Base-by-base conservation (phyloP, 92 coral and sea anemone genomes). In the Umimayanthus kanabou region DNA sequence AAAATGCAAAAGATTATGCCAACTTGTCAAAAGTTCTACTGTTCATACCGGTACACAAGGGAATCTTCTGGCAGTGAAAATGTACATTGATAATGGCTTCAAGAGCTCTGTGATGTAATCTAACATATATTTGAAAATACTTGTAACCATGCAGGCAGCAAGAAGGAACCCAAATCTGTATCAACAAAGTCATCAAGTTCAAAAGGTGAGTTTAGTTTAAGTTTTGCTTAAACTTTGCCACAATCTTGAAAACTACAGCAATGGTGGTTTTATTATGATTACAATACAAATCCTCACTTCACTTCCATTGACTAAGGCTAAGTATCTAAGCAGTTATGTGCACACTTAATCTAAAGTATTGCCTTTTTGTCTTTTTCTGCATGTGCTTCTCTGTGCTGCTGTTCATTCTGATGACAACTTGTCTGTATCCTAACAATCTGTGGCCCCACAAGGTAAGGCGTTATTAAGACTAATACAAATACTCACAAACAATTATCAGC, bases 371-470 rank as follows among this genome's bases (percentile, higher is more conserved):
- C 39, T 47, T 69, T 83, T 28, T 55, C 65, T 18, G 29, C 87
- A 83, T 83, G 87, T 45, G 55, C 53, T 45, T 16, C 66, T 45
- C 69, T 83, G 65, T 83, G 61, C 61, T 69, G 58, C 28, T 70
- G 66, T 28, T 58, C 16, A 43, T 72, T 47, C 64, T 49, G n/a
- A 28, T 83, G 33, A 26, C 23, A 20, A 67, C 49, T 30, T 80
- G 72, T 18, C 39, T 28, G 79, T 83, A 53, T 43, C 61, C 40
- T 83, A 71, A 16, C 79, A 83, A 70, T 28, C 87, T 83, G 77
- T 80, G 87, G 87, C 87, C 87, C 87, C 77, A 83, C 87, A 83
- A 83, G 87, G 87, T 83, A 83, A 83, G 87, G 87, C 65, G 87
- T 83, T 83, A 70, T 11, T 53, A 43, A 45, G 40, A 15, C 43